Conservation (phyloP, 2,113 vertebrate genomes). For the Engystomops pustulosus region DNA sequence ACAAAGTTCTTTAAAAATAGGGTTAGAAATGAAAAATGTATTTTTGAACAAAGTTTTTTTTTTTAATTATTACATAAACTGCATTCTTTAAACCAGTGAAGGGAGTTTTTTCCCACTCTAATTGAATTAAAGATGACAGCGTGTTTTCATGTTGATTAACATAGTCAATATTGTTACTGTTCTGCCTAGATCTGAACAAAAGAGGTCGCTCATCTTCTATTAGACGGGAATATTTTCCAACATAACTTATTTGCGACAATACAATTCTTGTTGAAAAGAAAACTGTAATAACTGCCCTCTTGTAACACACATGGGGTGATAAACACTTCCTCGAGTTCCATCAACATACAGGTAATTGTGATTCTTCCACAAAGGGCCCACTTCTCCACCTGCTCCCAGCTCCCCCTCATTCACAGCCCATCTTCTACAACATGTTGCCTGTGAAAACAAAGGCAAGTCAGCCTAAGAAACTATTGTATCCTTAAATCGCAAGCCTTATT, state of each 20-base stretch:
- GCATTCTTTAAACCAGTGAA: too few relatives aligned
- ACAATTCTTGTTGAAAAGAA: slow-evolving; percentile 26
- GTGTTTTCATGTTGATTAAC: too few relatives aligned
- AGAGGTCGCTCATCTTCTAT: slow-evolving; percentile 31
- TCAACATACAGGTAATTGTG: slow-evolving; percentile 47
- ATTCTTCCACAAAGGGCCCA: slow-evolving; percentile 36
- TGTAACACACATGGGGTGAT: slow-evolving; percentile 43
- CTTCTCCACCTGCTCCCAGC: slow-evolving; percentile 54
- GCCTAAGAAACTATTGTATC: neutral
- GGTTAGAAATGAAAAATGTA: too few relatives aligned
- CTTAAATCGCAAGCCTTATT: slow-evolving; percentile 1
- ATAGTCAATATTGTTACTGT: neutral
- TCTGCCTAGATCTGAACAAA: slow-evolving; percentile 3
- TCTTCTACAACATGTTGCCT: slow-evolving; percentile 36
- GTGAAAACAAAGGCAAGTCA: slow-evolving; percentile 49
- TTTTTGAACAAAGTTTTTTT: too few relatives aligned
- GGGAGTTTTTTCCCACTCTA: too few relatives aligned
- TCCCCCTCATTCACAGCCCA: slow-evolving; percentile 9
- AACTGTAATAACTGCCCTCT: slow-evolving; percentile 29
- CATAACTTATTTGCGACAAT: slow-evolving; percentile 9
- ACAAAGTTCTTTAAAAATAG: too few relatives aligned
- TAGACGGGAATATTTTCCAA: neutral
- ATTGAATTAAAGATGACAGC: too few relatives aligned
- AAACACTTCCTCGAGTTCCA: slow-evolving; percentile 35
- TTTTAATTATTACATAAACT: too few relatives aligned